Conservation (phyloP, 53 echinoderm and acorn worm species). For the Holothuria scabra region DNA sequence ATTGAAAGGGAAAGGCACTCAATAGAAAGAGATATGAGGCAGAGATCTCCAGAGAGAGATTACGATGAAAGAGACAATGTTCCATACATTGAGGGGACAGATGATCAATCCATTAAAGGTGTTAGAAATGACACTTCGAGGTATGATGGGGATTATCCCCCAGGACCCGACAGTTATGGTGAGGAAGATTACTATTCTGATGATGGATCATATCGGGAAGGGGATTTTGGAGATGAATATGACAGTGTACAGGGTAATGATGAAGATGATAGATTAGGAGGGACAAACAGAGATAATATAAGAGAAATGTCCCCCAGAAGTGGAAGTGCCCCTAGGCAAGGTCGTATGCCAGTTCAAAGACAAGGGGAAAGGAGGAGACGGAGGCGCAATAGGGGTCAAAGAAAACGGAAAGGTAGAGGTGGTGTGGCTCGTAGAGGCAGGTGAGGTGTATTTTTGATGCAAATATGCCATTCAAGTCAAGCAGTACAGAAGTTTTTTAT, state of each 20-base stretch:
- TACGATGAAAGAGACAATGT: too few relatives aligned
- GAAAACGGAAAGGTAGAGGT: too few relatives aligned
- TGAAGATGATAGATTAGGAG: not conserved
- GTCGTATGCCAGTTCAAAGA: not conserved
- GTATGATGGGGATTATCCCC: not conserved
- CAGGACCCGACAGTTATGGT: not conserved
- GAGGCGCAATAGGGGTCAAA: conserved; percentile 6
- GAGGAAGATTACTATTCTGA: not conserved
- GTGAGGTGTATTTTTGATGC: not conserved
- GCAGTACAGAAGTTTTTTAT: too few relatives aligned
- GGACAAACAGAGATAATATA: not conserved
- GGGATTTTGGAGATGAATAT: not conserved
- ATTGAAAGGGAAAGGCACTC: too few relatives aligned
- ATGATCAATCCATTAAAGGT: not conserved
- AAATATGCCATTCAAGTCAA: too few relatives aligned
- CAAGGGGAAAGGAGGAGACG: not conserved
- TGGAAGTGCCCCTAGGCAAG: not conserved
- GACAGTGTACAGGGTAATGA: not conserved
- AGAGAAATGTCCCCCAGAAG: not conserved
- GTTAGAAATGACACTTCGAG: not conserved
- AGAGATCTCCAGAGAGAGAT: too few relatives aligned
- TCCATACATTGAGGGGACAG: too few relatives aligned
- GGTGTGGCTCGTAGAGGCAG: conserved; percentile 1
- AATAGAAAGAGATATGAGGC: too few relatives aligned
- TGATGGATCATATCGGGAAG: not conserved